These are phyloP conservation scores for Periplaneta americana DNA, from an alignment of 1,140 invertebrate species.

Conservation along the genomic window DNA sequence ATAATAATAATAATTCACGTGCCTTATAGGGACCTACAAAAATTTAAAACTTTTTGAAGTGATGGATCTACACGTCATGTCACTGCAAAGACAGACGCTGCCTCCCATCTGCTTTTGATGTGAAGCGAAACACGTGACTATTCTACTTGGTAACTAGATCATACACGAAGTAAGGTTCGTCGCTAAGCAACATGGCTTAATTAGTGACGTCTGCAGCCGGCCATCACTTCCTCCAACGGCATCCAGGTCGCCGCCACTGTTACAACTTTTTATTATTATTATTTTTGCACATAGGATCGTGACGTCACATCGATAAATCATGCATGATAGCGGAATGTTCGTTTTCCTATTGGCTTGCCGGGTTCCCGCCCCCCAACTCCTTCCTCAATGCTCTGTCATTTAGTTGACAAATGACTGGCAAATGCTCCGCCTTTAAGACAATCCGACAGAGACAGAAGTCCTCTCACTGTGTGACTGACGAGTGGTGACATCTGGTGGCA, in stretches of 20 bases:
- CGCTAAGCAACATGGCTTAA: not conserved
- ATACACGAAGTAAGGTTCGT: not conserved
- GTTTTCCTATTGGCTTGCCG: not conserved
- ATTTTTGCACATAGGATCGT: not conserved
- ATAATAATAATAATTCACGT: too few relatives aligned
- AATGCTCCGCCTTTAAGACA: not conserved
- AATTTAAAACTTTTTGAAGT: too few relatives aligned
- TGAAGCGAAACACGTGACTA: too few relatives aligned
- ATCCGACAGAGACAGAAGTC: not conserved
- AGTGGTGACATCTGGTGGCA: not conserved
- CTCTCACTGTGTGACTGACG: not conserved
- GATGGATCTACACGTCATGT: too few relatives aligned
- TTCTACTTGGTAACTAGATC: too few relatives aligned
- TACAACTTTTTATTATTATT: not conserved
- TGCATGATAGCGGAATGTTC: not conserved
- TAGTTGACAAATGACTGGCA: not conserved
- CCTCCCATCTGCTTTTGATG: too few relatives aligned
- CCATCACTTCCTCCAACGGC: too few relatives aligned
- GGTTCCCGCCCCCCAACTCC: not conserved
- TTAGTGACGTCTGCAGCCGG: too few relatives aligned
- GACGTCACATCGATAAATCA: not conserved
- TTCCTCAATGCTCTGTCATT: not conserved
- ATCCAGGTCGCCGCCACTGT: not conserved
- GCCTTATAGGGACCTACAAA: too few relatives aligned
- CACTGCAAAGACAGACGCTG: too few relatives aligned